Evolutionary conservation across 2,113 vertebrate species (phyloP).

Genomic region (Heloderma charlesbogerti): DNA sequence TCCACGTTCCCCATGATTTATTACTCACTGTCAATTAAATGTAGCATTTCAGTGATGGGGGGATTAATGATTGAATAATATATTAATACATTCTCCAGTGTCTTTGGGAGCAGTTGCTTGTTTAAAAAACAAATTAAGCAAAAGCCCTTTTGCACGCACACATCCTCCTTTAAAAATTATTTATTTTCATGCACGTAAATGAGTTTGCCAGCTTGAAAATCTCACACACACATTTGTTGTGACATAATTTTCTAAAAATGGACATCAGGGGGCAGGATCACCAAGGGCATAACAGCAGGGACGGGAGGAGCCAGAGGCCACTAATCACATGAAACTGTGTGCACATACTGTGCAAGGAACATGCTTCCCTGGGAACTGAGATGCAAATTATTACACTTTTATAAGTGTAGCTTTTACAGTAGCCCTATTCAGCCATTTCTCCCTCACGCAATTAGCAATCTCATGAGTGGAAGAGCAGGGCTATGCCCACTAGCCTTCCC

Average conservation of each 20-base stretch:
- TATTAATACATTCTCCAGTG: neutral
- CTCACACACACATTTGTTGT: too few species aligned
- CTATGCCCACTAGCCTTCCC: neutral
- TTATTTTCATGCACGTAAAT: too few species aligned
- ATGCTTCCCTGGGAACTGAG: slow-evolving; percentile 44
- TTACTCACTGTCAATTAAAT: slow-evolving; percentile 32
- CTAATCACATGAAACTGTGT: neutral
- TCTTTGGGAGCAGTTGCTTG: neutral
- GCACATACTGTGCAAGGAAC: too few species aligned
- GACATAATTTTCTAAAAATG: too few species aligned
- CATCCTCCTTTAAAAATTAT: neutral
- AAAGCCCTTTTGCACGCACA: neutral
- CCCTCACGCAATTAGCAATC: neutral
- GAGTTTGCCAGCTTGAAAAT: neutral
- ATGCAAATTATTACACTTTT: slow-evolving; percentile 47
- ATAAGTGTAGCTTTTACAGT: slow-evolving; percentile 53
- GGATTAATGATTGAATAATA: neutral
- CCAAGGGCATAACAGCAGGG: too few species aligned
- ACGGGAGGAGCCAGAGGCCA: too few species aligned
- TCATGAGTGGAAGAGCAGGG: neutral
- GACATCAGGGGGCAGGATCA: too few species aligned
- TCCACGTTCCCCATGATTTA: slow-evolving; percentile 15
- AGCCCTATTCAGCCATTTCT: neutral
- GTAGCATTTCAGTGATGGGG: neutral
- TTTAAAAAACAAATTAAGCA: neutral